A percentile compares a stretch with the other conserved stretches of the same genome.
Conservation (phyloP, 2,113 vertebrate genomes). For the Coreoperca whiteheadi region DNA sequence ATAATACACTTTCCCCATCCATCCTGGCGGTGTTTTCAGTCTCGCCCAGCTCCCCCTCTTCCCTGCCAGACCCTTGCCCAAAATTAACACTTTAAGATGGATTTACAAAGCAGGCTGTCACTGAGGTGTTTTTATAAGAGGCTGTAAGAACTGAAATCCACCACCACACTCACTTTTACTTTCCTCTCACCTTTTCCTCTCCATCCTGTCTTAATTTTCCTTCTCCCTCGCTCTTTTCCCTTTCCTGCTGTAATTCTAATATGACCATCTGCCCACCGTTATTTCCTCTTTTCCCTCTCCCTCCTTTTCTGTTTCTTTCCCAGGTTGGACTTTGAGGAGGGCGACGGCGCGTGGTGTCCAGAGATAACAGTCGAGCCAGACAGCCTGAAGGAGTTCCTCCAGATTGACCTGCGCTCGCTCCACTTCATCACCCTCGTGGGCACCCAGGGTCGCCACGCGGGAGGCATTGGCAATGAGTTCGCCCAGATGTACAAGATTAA, state of each 20-base stretch:
- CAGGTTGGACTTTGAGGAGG: slow-evolving; percentile 94
- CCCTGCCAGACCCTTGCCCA: slow-evolving; percentile 48
- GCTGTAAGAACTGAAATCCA: slow-evolving; percentile 44
- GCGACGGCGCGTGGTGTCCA: slow-evolving; percentile 97
- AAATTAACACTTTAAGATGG: slow-evolving; percentile 69
- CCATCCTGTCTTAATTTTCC: slow-evolving; percentile 20
- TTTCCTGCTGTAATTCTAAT: slow-evolving; percentile 25
- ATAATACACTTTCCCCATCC: slow-evolving; percentile 57
- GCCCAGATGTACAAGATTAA: slow-evolving; percentile 97
- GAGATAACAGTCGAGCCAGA: slow-evolving; percentile 90
- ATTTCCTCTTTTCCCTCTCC: not conserved
- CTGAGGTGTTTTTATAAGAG: slow-evolving; percentile 58
- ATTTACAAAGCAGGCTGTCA: slow-evolving; percentile 65
- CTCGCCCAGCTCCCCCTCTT: slow-evolving; percentile 16
- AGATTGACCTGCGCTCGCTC: slow-evolving; percentile 92
- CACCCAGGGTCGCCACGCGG: slow-evolving; percentile 94
- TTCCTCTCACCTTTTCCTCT: slow-evolving; percentile 54
- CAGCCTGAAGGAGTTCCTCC: slow-evolving; percentile 95
- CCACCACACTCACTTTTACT: slow-evolving; percentile 48
- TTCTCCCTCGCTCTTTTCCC: not conserved
- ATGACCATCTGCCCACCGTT: not conserved
- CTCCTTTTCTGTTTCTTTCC: not conserved
- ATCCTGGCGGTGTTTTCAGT: slow-evolving; percentile 58
- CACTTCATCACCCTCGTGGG: slow-evolving; percentile 98
- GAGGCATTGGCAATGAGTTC: slow-evolving; percentile 96